Evolutionary conservation across 2,888 invertebrate genomes (phyloP), one percentile per base, ranked within the genome.

Genomic region (Macrosiphum euphorbiae): DNA sequence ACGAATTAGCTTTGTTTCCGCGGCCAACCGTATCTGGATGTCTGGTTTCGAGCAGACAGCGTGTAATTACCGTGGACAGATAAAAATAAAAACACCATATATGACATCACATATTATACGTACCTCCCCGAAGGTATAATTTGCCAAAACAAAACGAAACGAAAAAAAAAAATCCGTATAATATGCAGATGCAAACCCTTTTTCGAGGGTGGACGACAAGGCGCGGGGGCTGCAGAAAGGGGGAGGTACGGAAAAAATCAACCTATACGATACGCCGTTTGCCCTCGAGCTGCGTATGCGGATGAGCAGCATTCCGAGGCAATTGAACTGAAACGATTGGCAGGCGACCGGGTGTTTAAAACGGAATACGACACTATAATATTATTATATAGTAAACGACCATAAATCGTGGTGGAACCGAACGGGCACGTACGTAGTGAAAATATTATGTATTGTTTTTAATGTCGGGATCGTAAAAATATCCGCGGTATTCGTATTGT

Each of bases 51-150:
- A 88, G 94, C 90, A 94, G 94, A 94, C 90, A 86, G 94, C 94
- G 94, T 94, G 90, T 94, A 94, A 94, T 94, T 94, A 90, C 90
- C 90, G 90, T 86, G 90, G 86, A 94, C 87, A n/a, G 90, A 92
- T 78, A 78, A 41, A 92, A 92, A 78, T 92, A 92, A 88, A 92
- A 88, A 78, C 44, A n/a, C 20, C 50, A 52, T 88, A 24, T 84
- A 50, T n/a, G 44, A 28, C 16, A 44, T 28, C 47, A 1, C n/a
- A 16, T 52, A 47, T 50, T 50, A n/a, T 35, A 35, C n/a, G n/a
- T 47, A 55, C 92, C 78, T n/a, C 87, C 61, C 67, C 10, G 61
- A 41, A 41, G 52, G 52, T 92, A 93, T 93, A 86, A 90, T 94
- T 94, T 87, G 94, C 86, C 90, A 90, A 93, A 92, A 92, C 26